Conservation (phyloP, 2,113 vertebrate species). For the Zosterops borbonicus region DNA sequence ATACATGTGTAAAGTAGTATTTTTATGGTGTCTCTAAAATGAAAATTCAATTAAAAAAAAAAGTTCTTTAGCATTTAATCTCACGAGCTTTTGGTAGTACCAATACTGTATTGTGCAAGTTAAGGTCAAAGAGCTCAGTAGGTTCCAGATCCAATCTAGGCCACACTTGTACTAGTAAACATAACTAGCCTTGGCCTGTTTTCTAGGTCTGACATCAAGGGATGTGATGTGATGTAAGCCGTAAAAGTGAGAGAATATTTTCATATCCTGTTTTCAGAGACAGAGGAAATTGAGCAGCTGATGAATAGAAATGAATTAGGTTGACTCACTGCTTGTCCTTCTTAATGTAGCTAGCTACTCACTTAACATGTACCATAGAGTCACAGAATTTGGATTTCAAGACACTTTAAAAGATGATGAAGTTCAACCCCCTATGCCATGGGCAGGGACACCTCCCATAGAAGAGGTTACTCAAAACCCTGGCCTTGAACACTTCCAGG, state of each 20-base stretch:
- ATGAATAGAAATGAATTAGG: neutral
- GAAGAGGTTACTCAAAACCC: neutral
- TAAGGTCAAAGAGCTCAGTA: neutral
- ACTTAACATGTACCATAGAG: neutral
- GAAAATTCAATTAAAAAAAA: neutral
- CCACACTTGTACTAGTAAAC: neutral
- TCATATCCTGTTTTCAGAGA: neutral
- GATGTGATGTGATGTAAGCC: neutral
- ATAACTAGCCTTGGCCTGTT: neutral
- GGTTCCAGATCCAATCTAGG: neutral
- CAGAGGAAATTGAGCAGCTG: neutral
- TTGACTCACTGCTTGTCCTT: neutral
- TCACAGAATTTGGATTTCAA: neutral
- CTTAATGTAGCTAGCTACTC: neutral
- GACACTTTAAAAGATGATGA: neutral
- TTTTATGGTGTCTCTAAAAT: neutral
- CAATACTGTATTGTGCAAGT: neutral
- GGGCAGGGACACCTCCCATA: neutral
- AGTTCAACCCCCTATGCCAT: fast-evolving
- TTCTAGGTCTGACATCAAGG: neutral
- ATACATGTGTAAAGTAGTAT: neutral
- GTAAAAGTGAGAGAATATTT: neutral
- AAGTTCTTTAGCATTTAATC: neutral
- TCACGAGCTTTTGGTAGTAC: neutral
- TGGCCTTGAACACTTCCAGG: neutral